A percentile compares a stretch with the other conserved stretches of the same genome.
phyloP scores from a whole-genome alignment of 53 echinoderm and acorn worm genomes.

The Paelopatides confundens region DNA sequence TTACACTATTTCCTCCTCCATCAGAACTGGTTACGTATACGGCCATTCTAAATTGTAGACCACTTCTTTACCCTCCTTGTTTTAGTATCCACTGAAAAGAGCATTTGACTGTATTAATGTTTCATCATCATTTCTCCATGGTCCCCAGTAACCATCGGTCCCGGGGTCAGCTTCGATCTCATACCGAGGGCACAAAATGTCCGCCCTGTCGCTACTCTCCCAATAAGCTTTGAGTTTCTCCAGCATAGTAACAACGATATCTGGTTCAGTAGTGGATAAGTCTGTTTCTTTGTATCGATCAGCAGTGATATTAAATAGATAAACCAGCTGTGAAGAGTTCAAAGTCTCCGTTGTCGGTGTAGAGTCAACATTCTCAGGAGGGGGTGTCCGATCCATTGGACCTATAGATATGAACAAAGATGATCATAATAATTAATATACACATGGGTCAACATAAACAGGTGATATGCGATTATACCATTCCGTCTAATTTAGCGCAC shows the following conservation, averaged over 20 bases:
- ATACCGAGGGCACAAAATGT: neutral
- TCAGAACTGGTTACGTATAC: no score
- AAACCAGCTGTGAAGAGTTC: neutral
- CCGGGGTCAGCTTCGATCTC: slow-evolving; percentile 31
- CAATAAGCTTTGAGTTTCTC: neutral
- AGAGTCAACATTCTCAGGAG: neutral
- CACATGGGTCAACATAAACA: no score
- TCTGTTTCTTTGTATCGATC: neutral
- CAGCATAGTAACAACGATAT: neutral
- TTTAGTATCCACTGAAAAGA: no score
- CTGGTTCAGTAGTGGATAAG: neutral
- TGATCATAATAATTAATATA: no score
- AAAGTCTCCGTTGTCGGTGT: slow-evolving; percentile 7
- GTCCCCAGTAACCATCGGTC: slow-evolving; percentile 27
- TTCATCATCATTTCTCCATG: slow-evolving; percentile 27
- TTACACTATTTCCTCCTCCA: no score
- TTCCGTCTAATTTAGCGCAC: no score
- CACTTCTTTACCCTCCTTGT: no score
- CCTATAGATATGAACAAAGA: neutral
- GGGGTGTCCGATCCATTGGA: slow-evolving; percentile 6
- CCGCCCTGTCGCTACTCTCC: slow-evolving; percentile 5
- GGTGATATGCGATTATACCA: no score
- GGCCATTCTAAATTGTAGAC: no score
- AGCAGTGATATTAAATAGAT: slow-evolving; percentile 8
- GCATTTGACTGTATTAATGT: neutral